These are phyloP conservation scores for Mesembrinibis cayennensis DNA, from an alignment of 2,113 vertebrate species.

Conservation along the genomic window DNA sequence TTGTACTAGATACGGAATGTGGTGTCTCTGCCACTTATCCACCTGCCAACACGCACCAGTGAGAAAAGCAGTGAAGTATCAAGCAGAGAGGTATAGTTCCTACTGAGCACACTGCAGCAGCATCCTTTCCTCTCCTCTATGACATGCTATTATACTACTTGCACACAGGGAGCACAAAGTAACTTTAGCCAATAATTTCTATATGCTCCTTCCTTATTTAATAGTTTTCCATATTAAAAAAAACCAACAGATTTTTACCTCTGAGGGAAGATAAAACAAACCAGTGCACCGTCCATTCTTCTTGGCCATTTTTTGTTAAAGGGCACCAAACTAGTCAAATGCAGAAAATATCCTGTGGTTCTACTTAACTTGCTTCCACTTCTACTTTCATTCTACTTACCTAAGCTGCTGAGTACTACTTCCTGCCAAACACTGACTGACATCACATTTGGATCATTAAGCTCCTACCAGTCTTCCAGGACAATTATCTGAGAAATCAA, in stretches of 20 bases:
- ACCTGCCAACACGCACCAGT: too few relatives aligned
- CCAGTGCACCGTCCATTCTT: neutral
- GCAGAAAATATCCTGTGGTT: neutral
- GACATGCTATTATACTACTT: neutral
- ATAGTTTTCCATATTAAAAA: neutral
- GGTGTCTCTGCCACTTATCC: too few relatives aligned
- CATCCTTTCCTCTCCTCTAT: neutral
- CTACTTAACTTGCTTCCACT: neutral
- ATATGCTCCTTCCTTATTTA: neutral
- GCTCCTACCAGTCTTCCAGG: neutral
- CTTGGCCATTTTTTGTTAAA: neutral
- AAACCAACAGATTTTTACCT: neutral
- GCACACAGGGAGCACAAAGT: neutral
- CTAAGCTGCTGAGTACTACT: neutral
- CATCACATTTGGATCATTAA: constrained; percentile 3
- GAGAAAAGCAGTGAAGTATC: neutral
- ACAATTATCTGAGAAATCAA: constrained; percentile 28
- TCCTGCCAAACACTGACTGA: neutral
- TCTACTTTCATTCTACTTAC: neutral
- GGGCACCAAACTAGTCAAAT: neutral
- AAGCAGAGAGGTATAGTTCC: too few relatives aligned
- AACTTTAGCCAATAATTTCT: neutral
- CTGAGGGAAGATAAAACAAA: neutral
- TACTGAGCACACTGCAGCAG: neutral
- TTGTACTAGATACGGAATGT: neutral